Evolutionary conservation across 2,888 invertebrate genomes (phyloP).

Genomic region (Eupithecia exiguata): DNA sequence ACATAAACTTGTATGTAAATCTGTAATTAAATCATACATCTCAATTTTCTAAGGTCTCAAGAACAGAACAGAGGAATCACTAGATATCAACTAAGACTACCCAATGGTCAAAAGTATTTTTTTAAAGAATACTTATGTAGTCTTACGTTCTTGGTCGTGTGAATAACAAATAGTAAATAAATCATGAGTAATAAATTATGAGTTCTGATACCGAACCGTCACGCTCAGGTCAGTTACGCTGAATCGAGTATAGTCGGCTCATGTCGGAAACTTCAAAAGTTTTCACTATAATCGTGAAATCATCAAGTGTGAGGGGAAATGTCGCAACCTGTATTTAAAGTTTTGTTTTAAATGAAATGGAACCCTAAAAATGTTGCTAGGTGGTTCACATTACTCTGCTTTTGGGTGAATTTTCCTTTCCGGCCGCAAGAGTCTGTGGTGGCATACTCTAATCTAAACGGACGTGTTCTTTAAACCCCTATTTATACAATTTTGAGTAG

Average conservation of each 20-base stretch:
- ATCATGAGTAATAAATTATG: no score
- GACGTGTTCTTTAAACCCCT: conserved; percentile 53
- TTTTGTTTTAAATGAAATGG: conserved; percentile 4
- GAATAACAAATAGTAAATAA: no score
- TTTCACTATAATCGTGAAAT: neutral
- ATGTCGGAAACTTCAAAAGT: neutral
- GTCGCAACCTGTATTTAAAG: no score
- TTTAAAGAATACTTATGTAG: neutral
- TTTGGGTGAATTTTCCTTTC: conserved; percentile 73
- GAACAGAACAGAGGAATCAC: neutral
- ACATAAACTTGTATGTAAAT: neutral
- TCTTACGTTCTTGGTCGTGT: neutral
- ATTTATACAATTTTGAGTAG: neutral
- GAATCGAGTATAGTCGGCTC: neutral
- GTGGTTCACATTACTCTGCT: conserved; percentile 61
- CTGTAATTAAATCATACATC: neutral
- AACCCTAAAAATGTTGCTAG: conserved; percentile 53
- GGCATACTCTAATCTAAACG: conserved; percentile 59
- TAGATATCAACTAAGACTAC: neutral
- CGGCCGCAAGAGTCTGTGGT: conserved; percentile 62
- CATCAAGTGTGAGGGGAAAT: neutral
- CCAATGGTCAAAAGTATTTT: no score
- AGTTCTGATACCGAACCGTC: neutral
- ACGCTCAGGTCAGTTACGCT: neutral
- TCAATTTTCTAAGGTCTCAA: neutral